These are phyloP conservation scores for Thecocarcelia acutangulata DNA, from an alignment of 2,888 invertebrate species.

Conservation along the genomic window DNA sequence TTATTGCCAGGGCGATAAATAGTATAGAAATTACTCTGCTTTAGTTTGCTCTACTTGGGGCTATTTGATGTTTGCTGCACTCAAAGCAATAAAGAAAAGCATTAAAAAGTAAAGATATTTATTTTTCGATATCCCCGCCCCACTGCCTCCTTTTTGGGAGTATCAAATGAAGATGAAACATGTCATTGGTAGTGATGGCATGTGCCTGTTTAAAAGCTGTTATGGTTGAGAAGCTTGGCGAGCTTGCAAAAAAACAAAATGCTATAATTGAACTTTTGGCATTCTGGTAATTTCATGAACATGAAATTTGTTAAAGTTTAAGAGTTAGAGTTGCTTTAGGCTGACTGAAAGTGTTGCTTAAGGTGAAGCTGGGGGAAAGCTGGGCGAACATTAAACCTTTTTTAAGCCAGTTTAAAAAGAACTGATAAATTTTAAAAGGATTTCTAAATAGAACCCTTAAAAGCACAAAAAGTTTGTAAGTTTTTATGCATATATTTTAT, in stretches of 20 bases:
- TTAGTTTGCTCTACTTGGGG: neutral
- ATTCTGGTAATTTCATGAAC: neutral
- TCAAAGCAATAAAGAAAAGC: neutral
- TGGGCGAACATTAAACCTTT: no score
- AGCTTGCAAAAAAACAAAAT: neutral
- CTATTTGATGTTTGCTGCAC: slow-evolving; percentile 9
- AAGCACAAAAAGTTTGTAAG: no score
- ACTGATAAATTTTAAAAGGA: no score
- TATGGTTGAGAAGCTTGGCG: neutral
- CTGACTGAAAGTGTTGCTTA: no score
- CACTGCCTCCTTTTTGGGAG: neutral
- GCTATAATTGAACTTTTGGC: neutral
- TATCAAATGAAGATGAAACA: neutral
- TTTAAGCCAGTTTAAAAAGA: no score
- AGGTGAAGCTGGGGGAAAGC: no score
- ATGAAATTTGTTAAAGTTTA: no score
- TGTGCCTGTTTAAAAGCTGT: slow-evolving; percentile 1
- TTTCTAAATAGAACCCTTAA: no score
- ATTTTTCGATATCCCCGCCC: no score
- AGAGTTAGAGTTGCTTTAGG: no score
- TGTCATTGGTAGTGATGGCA: slow-evolving; percentile 6
- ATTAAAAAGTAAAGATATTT: neutral
- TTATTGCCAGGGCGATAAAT: slow-evolving; percentile 11
- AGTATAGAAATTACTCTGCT: neutral
- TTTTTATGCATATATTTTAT: no score